A percentile compares a stretch with the other conserved stretches of the same genome.
These are phyloP conservation scores for Congeria kusceri DNA, from an alignment of 2,888 invertebrate genomes.

Conservation along the genomic window DNA sequence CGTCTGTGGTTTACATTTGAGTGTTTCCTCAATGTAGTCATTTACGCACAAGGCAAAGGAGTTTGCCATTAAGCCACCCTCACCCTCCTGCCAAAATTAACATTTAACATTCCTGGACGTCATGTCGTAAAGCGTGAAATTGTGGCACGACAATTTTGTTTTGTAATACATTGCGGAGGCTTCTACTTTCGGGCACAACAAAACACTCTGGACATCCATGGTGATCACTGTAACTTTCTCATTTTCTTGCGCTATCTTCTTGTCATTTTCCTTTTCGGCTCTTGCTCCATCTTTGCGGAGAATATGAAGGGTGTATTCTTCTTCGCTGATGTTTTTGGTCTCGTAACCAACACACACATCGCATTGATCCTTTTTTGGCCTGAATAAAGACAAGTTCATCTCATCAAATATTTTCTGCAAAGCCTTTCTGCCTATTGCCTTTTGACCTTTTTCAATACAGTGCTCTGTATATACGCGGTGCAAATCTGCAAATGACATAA, in stretches of 20 bases:
- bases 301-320: conserved; percentile 11
- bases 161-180: conserved; percentile 30
- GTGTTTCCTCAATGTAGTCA: too few species aligned
- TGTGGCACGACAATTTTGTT: conserved; percentile 30
- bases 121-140: conserved; percentile 16
- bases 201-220: conserved; percentile 22
- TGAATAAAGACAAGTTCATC: conserved; percentile 17
- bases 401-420: conserved; percentile 16
- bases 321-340: conserved; percentile 8
- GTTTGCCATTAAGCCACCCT: too few species aligned
- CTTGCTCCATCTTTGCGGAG: conserved; percentile 7
- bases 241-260: neutral
- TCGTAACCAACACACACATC: conserved; percentile 14
- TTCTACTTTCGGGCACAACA: conserved; percentile 27
- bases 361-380: conserved; percentile 27
- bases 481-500: conserved; percentile 7
- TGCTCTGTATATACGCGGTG: conserved; percentile 1
- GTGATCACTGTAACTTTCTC: conserved; percentile 19
- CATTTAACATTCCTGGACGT: neutral
- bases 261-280: conserved; percentile 2
- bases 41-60: too few species aligned
- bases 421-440: neutral
- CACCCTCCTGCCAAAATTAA: conserved; percentile 28
- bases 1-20: too few species aligned
- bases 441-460: neutral